These are phyloP conservation scores for Telmatochromis sp. DNA, from an alignment of 2,113 vertebrate species.

Conservation along the genomic window DNA sequence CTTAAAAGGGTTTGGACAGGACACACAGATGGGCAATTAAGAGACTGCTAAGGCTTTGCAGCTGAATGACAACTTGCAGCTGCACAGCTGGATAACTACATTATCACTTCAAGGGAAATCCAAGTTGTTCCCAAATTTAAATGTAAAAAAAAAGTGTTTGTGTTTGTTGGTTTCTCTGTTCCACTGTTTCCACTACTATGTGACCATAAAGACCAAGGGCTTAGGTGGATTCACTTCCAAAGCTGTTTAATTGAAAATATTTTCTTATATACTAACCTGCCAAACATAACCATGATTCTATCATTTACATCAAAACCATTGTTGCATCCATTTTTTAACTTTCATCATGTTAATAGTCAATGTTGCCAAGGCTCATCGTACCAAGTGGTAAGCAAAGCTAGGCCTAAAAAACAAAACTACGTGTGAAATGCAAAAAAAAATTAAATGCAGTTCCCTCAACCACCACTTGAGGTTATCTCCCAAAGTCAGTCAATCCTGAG, in stretches of 20 bases:
- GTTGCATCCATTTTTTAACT: background rate
- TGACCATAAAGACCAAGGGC: background rate
- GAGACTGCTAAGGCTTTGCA: background rate
- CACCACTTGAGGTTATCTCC: background rate
- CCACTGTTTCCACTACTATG: background rate
- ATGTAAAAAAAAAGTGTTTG: background rate
- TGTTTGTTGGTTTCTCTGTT: background rate
- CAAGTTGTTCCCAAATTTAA: background rate
- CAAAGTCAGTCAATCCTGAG: background rate
- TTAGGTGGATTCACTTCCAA: background rate
- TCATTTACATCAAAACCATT: background rate
- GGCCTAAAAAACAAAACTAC: background rate
- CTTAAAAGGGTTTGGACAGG: background rate
- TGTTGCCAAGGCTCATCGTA: background rate
- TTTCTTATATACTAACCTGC: background rate
- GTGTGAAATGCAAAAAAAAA: background rate
- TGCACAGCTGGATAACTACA: background rate
- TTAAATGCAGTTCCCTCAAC: background rate
- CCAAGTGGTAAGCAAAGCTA: too few relatives aligned
- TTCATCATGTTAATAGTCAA: background rate
- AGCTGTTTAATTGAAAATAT: background rate
- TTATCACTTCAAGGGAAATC: background rate
- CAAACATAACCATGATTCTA: background rate
- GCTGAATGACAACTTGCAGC: background rate
- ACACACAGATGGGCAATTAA: background rate